Evolutionary conservation across 2,797 vertebrate species (phyloP), one percentile per base, ranked within the genome.

Genomic region (Malurus splendens): DNA sequence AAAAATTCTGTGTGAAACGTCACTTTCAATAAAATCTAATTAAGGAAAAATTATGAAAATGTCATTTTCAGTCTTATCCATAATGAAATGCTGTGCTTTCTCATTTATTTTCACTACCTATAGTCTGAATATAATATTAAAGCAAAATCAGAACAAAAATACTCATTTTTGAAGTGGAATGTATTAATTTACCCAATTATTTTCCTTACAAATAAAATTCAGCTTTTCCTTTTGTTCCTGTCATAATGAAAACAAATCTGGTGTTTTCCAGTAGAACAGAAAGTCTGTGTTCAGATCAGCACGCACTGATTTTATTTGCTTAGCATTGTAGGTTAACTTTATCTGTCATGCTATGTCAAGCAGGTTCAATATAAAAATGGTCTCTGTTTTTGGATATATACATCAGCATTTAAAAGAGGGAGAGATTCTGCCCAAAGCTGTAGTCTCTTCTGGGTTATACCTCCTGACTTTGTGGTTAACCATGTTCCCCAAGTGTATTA

Each of bases 161-260:
- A 42, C 17, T 59, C 1, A 3, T 7, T 59, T 83, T 72, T 71
- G 8, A 77, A 75, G n/a, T 59, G 62, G 10, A 91, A 67, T 2
- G 2, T 52, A 80, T 73, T 36, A 45, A 4, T 82, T 78, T 68
- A 55, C 65, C 19, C 5, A 60, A 6, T 71, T 90, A 25, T 50
- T 85, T 87, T 85, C 20, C 38, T 68, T 75, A 38, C 25, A 72
- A 86, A 82, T 61, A 57, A 60, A 80, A 45, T 77, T 71, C 12
- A 50, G 8, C 19, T 89, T 90, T 90, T 72, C 20, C 23, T 76
- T 85, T 89, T 82, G 36, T 77, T 44, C 48, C 15, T 75, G 4
- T 83, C 44, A 52, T 64, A 87, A 87, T 48, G 51, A 81, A 86
- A 93, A 81, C 41, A 93, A 61, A 86, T 80, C 57, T 64, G 38